Evolutionary conservation across 2,888 invertebrate species (phyloP), one percentile per base, ranked within the genome.

Genomic region (Eilema caniola): DNA sequence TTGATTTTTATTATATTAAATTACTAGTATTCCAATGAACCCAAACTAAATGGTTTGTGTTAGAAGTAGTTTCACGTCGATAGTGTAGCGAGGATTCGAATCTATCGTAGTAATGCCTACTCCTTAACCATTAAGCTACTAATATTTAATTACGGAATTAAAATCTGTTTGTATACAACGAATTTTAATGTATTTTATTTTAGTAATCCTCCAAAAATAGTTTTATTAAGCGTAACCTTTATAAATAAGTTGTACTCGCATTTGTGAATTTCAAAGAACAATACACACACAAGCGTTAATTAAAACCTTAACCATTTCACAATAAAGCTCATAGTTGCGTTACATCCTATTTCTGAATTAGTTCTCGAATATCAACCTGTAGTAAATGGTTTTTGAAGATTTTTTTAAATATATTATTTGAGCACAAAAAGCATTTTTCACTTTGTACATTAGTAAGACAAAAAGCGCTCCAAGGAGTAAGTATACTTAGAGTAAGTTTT

Each of bases 281-380:
- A 63, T 47, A 60, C 47, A 53, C 47, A 47, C 8, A n/a, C 11
- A 61, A 67, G 67, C 67, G 24, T n/a, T 53, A 62, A 62, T 31
- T 23, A 24, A 62, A n/a, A 62, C 62, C 62, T 68, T 63, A 57
- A 62, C 37, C 37, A 25, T 4, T 24, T 57, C 1, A 24, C 16
- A 31, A 4, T 62, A 56, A 62, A 62, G 67, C 56, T 62, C 24
- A 53, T 41, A 62, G n/a, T 56, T 61, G 28, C 23, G n/a, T 23
- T 14, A 23, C 31, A 56, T 65, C 47, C 56, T 31, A 65, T 33
- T 16, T 57, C 24, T 65, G 14, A 33, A 65, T 12, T n/a, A 3
- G 33, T 20, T 14, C 16, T 23, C 20, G 11, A 4, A n/a, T 61
- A 20, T 57, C 16, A 5, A 66, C 53, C 23, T 31, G 12, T 53